Evolutionary conservation across 2,888 invertebrate species (phyloP).

Genomic region (Nomada lathburiana): DNA sequence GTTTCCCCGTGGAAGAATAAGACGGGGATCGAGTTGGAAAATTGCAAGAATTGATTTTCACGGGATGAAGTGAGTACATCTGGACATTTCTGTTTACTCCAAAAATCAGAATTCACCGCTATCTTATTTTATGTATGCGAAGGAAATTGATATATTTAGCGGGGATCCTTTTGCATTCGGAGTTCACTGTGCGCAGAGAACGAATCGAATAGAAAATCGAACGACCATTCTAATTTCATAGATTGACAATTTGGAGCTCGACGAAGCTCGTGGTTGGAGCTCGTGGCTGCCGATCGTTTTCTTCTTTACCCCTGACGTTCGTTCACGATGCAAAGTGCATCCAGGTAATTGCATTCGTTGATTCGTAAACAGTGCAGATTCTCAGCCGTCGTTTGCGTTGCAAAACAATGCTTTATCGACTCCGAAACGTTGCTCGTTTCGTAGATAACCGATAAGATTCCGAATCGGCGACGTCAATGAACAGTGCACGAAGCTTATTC

Average conservation of each 20-base stretch:
- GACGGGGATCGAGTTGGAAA: constrained; percentile 6
- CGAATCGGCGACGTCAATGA: neutral
- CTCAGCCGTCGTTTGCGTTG: neutral
- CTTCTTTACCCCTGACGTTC: constrained; percentile 10
- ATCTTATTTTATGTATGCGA: no score
- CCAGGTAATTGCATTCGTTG: neutral
- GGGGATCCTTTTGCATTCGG: no score
- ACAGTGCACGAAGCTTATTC: constrained; percentile 9
- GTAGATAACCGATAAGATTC: constrained; percentile 50
- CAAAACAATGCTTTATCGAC: constrained; percentile 40
- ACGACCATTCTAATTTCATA: neutral
- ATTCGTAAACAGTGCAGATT: neutral
- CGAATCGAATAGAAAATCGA: neutral
- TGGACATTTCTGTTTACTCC: neutral
- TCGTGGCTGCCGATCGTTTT: neutral
- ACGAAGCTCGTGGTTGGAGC: neutral
- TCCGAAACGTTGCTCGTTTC: neutral
- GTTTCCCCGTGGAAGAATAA: constrained; percentile 17
- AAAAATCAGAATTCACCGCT: no score
- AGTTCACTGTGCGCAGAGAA: no score
- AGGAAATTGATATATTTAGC: no score
- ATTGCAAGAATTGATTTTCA: constrained; percentile 11
- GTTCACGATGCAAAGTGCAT: constrained; percentile 17
- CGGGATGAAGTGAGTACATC: constrained; percentile 53
- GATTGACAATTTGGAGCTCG: constrained; percentile 27